phyloP scores from a whole-genome alignment of 2,888 invertebrate genomes.

The Bimastos eiseni region DNA sequence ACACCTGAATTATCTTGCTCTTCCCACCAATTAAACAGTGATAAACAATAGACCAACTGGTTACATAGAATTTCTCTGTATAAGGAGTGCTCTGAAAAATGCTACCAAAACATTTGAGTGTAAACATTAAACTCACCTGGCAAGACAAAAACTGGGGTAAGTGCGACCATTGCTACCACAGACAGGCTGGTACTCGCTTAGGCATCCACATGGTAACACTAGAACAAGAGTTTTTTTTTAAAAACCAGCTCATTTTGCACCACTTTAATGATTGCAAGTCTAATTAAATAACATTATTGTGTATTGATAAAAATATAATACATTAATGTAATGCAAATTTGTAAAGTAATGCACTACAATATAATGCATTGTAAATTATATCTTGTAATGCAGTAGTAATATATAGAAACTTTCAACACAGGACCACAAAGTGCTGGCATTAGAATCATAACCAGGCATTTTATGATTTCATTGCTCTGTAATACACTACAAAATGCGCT shows the following conservation, averaged over 20 bases:
- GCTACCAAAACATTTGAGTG: too few relatives aligned
- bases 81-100: too few relatives aligned
- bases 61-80: too few relatives aligned
- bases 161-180: conserved; percentile 78
- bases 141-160: conserved; percentile 82
- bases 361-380: not conserved
- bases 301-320: not conserved
- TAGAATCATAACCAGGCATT: not conserved
- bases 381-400: not conserved
- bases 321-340: not conserved
- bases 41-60: too few relatives aligned
- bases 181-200: conserved; percentile 81
- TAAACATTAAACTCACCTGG: conserved; percentile 68
- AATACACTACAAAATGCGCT: not conserved
- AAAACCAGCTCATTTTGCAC: not conserved
- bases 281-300: not conserved
- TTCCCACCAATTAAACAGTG: too few relatives aligned
- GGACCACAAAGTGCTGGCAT: not conserved
- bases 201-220: conserved; percentile 82
- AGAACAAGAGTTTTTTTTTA: not conserved
- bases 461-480: not conserved
- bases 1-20: too few relatives aligned
- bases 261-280: not conserved
- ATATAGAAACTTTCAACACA: not conserved
- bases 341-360: not conserved